A percentile compares a stretch with the other conserved stretches of the same genome.
Conservation (phyloP, 2,797 vertebrate species). For the Ceryle rudis region DNA sequence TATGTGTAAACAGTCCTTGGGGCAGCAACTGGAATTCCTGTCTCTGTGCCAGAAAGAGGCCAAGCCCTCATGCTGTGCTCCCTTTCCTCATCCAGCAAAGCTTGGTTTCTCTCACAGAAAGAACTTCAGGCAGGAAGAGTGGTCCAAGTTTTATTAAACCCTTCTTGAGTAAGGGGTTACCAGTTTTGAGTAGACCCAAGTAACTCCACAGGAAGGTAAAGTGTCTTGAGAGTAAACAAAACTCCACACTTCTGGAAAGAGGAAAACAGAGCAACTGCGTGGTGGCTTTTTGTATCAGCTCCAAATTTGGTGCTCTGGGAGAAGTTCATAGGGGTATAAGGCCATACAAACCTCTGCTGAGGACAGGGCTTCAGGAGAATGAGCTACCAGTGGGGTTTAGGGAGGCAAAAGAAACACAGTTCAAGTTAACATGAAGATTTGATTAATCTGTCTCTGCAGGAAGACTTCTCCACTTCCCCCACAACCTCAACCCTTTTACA, state of each 20-base stretch:
- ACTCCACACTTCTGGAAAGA: too few relatives aligned
- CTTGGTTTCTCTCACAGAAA: background rate
- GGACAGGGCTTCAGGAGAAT: background rate
- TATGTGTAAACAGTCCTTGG: constrained; percentile 58
- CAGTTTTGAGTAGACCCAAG: background rate
- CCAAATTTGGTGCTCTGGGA: background rate
- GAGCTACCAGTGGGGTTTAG: accelerated
- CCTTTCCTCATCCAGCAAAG: background rate
- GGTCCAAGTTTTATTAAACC: background rate
- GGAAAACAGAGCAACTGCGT: background rate
- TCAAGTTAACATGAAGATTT: background rate
- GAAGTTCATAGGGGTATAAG: accelerated
- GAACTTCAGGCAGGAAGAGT: background rate
- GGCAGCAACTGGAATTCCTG: constrained; percentile 9
- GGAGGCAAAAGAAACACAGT: background rate
- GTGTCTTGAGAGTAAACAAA: background rate
- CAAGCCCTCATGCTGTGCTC: accelerated
- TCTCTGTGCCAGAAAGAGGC: background rate
- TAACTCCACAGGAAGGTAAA: background rate
- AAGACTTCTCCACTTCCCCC: background rate
- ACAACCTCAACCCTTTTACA: too few relatives aligned
- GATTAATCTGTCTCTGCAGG: background rate
- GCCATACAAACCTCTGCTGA: background rate
- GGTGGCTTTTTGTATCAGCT: too few relatives aligned
- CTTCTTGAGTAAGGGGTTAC: background rate